Percentiles rank a stretch among this genome's conserved stretches.
Evolutionary conservation across 2,113 vertebrate genomes (phyloP).

Genomic region (Empidonax alnorum): DNA sequence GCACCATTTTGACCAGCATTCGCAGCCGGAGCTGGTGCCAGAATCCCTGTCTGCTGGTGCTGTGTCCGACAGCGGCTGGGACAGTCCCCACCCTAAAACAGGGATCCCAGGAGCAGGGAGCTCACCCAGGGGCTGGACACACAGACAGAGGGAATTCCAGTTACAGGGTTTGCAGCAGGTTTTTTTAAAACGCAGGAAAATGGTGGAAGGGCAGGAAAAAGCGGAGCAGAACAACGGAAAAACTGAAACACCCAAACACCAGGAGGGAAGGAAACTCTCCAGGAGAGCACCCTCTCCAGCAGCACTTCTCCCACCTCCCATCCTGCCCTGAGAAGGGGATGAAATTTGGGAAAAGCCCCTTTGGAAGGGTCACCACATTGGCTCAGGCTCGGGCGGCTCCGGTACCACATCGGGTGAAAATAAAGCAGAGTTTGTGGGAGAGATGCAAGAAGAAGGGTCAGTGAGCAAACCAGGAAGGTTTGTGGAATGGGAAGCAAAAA

Average conservation of each 20-base stretch:
- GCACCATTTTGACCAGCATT: neutral
- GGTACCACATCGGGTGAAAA: rapidly evolving
- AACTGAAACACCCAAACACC: neutral
- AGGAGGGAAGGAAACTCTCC: neutral
- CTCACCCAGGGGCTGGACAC: rapidly evolving
- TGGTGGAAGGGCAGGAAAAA: neutral
- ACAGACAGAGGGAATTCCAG: neutral
- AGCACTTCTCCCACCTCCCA: neutral
- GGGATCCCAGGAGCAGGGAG: neutral
- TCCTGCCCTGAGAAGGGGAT: rapidly evolving
- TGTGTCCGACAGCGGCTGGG: rapidly evolving
- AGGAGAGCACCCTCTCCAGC: neutral
- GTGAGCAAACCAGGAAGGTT: neutral
- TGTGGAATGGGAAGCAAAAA: neutral
- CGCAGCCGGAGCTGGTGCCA: neutral
- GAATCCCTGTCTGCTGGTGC: neutral
- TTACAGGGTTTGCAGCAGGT: rapidly evolving
- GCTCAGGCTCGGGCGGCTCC: rapidly evolving
- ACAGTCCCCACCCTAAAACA: neutral
- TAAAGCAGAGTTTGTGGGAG: neutral
- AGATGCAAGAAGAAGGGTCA: rapidly evolving
- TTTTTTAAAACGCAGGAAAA: neutral
- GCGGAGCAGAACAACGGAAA: neutral
- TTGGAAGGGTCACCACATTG: rapidly evolving
- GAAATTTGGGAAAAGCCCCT: neutral